Evolutionary conservation across 2,888 invertebrate genomes (phyloP), one percentile per base, ranked within the genome.

Genomic region (Trissolcus brochymenae): DNA sequence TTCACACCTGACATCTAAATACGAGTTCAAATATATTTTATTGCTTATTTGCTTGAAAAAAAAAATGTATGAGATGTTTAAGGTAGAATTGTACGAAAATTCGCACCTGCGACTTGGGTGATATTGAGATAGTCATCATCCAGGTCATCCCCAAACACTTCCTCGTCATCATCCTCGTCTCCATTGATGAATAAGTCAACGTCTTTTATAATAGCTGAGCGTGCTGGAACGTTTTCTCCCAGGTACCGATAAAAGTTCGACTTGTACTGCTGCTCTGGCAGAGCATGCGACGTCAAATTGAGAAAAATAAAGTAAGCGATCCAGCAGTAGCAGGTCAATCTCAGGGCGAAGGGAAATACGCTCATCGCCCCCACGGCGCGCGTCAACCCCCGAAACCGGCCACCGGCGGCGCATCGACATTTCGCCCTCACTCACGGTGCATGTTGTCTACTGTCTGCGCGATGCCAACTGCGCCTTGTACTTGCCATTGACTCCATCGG

Each of bases 321-420:
- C 85, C 84, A 87, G 85, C 82, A 85, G 83, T 82, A 82, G 82
- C 83, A 84, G 84, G 85, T 86, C 83, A 86, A 84, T 87, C 85
- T 87, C 86, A 87, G 87, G 87, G 85, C 87, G 84, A 86, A 86
- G 85, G 87, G 87, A 87, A 87, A 83, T 84, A 85, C 87, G 87
- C 88, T 87, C 88, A 88, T 88, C 89, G 88, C 88, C 88, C 87
- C 87, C 87, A 86, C 87, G 88, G 88, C 88, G 87, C 86, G 87
- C 87, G 86, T 87, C 88, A 86, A 86, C 87, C 87, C 88, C 88
- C 87, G 86, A 86, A 87, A 87, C 88, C 88, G 86, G 86, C 85
- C 88, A 87, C 86, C 86, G 85, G 84, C 84, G 86, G 87, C 85
- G 86, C 87, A 88, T 88, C 88, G 87, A 87, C 88, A 87, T 87